Conservation (phyloP, 2,888 invertebrate species). For the Cordilura impudica region DNA sequence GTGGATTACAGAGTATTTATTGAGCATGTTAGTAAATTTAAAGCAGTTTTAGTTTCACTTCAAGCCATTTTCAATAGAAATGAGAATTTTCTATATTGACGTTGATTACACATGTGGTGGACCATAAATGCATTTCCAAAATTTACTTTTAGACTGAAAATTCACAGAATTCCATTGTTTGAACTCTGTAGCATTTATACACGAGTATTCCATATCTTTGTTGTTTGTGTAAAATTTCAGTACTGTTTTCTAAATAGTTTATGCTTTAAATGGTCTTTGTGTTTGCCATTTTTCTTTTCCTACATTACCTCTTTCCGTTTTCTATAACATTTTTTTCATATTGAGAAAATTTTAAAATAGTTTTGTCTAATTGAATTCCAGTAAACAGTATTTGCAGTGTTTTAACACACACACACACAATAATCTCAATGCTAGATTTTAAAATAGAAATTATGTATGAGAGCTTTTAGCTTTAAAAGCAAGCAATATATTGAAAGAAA, state of each 20-base stretch:
- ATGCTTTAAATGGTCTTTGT: background rate
- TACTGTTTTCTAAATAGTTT: background rate
- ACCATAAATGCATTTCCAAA: too few relatives aligned
- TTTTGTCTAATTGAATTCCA: constrained; percentile 29
- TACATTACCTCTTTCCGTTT: background rate
- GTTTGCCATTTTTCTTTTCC: background rate
- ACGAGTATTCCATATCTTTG: background rate
- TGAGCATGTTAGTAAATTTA: too few relatives aligned
- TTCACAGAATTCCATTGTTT: background rate
- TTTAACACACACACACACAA: background rate
- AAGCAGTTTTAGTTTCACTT: too few relatives aligned
- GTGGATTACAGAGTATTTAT: too few relatives aligned
- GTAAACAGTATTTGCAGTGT: background rate
- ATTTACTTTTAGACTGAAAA: background rate
- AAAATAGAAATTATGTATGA: constrained; percentile 27
- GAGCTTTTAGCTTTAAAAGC: constrained; percentile 10
- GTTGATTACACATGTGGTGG: background rate
- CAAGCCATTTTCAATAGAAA: too few relatives aligned
- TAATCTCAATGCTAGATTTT: too few relatives aligned
- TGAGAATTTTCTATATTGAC: too few relatives aligned
- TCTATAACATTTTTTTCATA: background rate
- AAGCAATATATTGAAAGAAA: constrained; percentile 31
- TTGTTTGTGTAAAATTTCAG: background rate
- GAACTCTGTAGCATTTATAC: background rate
- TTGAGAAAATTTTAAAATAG: constrained; percentile 10